Evolutionary conservation across 2,888 invertebrate species (phyloP).

Genomic region (Amorpha juglandis): DNA sequence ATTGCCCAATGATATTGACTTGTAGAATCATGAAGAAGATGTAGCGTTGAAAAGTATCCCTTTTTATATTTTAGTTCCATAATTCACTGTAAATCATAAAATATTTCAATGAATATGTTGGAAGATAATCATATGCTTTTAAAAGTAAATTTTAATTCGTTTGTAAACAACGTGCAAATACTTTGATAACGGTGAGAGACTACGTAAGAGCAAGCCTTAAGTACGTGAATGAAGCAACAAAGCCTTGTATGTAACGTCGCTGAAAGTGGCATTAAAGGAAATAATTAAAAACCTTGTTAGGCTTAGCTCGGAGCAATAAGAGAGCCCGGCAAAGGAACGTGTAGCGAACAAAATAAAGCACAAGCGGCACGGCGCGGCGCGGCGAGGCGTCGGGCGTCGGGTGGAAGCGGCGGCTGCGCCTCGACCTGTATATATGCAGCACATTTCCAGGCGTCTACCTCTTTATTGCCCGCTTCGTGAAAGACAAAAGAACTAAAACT

Average conservation of each 20-base stretch:
- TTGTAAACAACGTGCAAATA: background rate
- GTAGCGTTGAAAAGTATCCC: too few relatives aligned
- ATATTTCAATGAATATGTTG: too few relatives aligned
- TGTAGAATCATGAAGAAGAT: too few relatives aligned
- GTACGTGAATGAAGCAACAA: conserved; percentile 45
- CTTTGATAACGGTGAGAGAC: background rate
- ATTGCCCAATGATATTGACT: background rate
- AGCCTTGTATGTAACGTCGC: conserved; percentile 54
- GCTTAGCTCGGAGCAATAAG: conserved; percentile 74
- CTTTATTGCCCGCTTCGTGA: conserved; percentile 73
- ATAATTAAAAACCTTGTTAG: conserved; percentile 83
- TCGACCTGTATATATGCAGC: conserved; percentile 76
- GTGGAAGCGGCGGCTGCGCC: conserved; percentile 47
- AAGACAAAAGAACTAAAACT: conserved; percentile 77
- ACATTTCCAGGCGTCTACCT: conserved; percentile 76
- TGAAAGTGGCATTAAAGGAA: conserved; percentile 80
- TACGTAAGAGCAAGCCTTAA: conserved; percentile 29
- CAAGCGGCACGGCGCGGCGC: conserved; percentile 40
- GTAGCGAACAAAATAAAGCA: conserved; percentile 72
- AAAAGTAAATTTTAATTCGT: too few relatives aligned
- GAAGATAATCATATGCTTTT: too few relatives aligned
- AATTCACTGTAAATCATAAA: too few relatives aligned
- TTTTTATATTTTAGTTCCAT: too few relatives aligned
- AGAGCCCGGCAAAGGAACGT: conserved; percentile 70
- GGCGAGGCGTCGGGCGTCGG: conserved; percentile 36